Evolutionary conservation across 2,797 vertebrate genomes (phyloP).

Genomic region (Staurois parvus): DNA sequence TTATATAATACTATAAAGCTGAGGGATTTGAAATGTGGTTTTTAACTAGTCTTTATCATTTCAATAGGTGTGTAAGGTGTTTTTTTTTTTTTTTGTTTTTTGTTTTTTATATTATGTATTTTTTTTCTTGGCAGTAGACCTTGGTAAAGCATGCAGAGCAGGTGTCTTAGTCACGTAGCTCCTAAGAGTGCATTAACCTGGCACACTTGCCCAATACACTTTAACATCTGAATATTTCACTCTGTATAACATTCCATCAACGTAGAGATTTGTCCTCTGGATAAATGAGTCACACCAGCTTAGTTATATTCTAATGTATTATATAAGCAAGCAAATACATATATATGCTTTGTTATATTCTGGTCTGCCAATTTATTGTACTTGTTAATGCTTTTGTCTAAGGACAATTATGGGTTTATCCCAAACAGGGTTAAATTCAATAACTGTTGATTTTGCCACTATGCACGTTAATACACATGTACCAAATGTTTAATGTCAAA

Average conservation of each 20-base stretch:
- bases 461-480: not conserved
- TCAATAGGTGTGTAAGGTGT: constrained; percentile 46
- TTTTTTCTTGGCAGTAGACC: constrained; percentile 64
- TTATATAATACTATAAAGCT: constrained; percentile 50
- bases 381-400: not conserved
- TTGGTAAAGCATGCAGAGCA: constrained; percentile 66
- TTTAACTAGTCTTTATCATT: constrained; percentile 58
- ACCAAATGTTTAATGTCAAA: not conserved
- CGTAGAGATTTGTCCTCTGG: constrained; percentile 53
- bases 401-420: not conserved
- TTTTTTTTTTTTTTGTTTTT: not conserved
- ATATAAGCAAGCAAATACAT: not conserved
- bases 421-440: not conserved
- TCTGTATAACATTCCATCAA: constrained; percentile 60
- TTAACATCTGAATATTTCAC: constrained; percentile 55
- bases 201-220: constrained; percentile 58
- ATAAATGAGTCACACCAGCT: constrained; percentile 26
- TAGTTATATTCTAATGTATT: not conserved
- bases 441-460: not conserved
- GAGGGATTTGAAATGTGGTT: constrained; percentile 25
- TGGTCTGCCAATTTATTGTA: not conserved
- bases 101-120: constrained; percentile 17
- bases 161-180: constrained; percentile 66
- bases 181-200: constrained; percentile 64
- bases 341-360: not conserved